Evolutionary conservation across 37 sponge, comb jelly and placozoan genomes (phyloP), one percentile per base, ranked within the genome.

Genomic region (Axinella damicornis): DNA sequence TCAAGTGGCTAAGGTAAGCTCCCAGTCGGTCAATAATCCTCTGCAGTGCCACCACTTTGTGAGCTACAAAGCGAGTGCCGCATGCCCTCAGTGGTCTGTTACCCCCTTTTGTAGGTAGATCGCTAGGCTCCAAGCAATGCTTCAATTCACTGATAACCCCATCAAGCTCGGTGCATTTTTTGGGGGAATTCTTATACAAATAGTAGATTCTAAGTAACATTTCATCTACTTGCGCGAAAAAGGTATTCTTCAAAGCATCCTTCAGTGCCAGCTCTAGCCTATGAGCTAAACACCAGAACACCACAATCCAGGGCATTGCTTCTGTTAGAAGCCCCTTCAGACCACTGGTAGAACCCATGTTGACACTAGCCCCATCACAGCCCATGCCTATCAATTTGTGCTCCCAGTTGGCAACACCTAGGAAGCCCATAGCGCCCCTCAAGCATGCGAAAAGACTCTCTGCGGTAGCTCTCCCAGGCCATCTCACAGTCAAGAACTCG

Each of bases 211-310:
- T 21, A 57, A 80, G 24, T 46, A 86, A 73, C 76, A 78, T 63
- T 31, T 86, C 87, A 56, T 86, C 87, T 17, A 78, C 63, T 22
- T 14, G 32, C 15, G 58, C 71, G 71, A 78, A 86, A 41, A 61
- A 61, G 56, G 79, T 78, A 27, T 46, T 24, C 24, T 78, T 86
- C 71, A 87, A 60, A 28, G 88, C 81, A 87, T 87, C 88, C 58
- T 80, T 87, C 66, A 74, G 17, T 53, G 88, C 31, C 0, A 87
- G 74, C 65, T 67, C 74, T 54, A 87, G 78, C 57, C 83, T 22
- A 34, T 88, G 89, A 53, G 83, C 77, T 17, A 88, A 75, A 57
- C 89, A 88, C 83, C 89, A 88, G 53, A 83, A 66, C 22, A 62
- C 31, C 20, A 88, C 56, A 17, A 88, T 31, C 83, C 89, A 88